Conservation (phyloP, 2,797 vertebrate genomes). For the Galago senegalensis region DNA sequence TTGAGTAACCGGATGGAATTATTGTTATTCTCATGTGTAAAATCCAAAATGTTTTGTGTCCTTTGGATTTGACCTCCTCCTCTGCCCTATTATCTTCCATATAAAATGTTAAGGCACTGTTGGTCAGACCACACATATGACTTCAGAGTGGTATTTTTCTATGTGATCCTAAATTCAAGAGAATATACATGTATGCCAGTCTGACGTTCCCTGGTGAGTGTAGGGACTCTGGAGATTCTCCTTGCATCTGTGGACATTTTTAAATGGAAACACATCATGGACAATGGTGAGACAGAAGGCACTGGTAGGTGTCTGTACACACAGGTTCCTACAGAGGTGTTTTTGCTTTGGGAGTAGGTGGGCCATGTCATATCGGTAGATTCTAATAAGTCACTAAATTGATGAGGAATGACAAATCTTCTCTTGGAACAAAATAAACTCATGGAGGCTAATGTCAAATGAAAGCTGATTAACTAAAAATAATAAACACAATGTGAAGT, state of each 20-base stretch:
- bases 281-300: not conserved
- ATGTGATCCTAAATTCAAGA: not conserved
- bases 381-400: not conserved
- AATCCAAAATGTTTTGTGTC: constrained; percentile 38
- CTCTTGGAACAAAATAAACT: constrained; percentile 22
- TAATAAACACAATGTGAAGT: not conserved
- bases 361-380: accelerated
- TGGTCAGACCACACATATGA: not conserved
- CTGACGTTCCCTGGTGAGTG: not conserved
- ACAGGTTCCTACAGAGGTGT: not conserved
- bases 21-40: not conserved
- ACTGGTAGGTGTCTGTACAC: not conserved
- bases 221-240: not conserved
- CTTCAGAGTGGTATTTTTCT: constrained; percentile 1
- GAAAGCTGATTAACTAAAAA: not conserved
- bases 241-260: not conserved
- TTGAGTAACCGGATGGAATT: constrained; percentile 11
- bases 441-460: not conserved
- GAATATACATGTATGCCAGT: not conserved
- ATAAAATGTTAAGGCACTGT: not conserved
- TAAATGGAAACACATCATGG: not conserved
- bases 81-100: not conserved
- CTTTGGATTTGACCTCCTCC: not conserved
- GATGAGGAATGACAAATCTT: not conserved
- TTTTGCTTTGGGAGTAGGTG: not conserved